Evolutionary conservation across 2,888 invertebrate genomes (phyloP).

Genomic region (Coelogynopora nodosa): DNA sequence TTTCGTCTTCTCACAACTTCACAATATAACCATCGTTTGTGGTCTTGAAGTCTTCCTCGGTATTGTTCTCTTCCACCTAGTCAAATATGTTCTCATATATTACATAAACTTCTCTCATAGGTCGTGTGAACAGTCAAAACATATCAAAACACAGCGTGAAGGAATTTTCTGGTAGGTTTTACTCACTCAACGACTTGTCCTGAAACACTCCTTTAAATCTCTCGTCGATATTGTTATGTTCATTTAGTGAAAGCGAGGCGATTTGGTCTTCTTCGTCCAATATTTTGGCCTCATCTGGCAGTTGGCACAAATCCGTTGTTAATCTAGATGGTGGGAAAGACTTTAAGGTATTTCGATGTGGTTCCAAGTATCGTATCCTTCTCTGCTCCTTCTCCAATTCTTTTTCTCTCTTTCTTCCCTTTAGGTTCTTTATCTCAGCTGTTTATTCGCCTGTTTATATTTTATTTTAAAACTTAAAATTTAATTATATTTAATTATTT

Average conservation of each 20-base stretch:
- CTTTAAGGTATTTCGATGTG: constrained; percentile 37
- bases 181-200: not conserved
- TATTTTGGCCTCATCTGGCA: not conserved
- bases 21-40: no score
- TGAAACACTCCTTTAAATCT: not conserved
- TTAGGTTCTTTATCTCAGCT: not conserved
- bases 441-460: not conserved
- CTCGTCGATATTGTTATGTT: not conserved
- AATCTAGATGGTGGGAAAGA: constrained; percentile 25
- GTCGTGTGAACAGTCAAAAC: constrained; percentile 22
- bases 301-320: constrained; percentile 15
- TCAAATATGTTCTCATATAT: no score
- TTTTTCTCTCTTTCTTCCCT: not conserved
- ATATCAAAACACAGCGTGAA: not conserved
- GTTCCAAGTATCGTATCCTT: not conserved
- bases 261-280: not conserved
- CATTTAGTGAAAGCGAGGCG: not conserved
- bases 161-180: constrained; percentile 21
- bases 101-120: not conserved
- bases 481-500: not conserved
- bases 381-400: not conserved
- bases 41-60: no score
- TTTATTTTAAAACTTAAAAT: not conserved
- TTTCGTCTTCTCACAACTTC: no score
- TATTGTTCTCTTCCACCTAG: no score